Conservation (phyloP, 2,113 vertebrate genomes). For the Elgaria multicarinata region DNA sequence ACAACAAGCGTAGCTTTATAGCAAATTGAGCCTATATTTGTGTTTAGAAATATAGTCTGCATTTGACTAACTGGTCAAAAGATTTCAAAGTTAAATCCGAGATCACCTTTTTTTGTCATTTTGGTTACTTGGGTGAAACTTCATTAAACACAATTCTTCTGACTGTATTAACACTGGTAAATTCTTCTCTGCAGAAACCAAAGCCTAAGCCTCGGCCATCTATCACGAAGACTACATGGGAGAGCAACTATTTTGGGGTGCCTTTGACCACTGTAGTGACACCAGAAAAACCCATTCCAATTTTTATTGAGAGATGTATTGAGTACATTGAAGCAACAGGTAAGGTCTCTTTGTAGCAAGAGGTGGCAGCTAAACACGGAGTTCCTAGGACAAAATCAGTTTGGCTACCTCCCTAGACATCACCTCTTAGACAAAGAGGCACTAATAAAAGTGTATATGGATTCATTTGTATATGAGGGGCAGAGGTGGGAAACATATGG, state of each 20-base stretch:
- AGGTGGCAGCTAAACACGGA: background rate
- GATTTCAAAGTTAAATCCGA: background rate
- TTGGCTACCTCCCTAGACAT: background rate
- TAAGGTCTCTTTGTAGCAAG: slow-evolving; percentile 61
- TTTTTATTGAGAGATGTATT: slow-evolving; percentile 95
- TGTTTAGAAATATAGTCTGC: background rate
- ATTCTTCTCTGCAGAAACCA: slow-evolving; percentile 81
- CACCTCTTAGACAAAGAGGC: background rate
- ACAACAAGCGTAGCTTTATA: background rate
- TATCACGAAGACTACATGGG: slow-evolving; percentile 88
- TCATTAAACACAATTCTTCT: background rate
- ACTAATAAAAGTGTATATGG: background rate
- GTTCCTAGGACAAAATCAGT: background rate
- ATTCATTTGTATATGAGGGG: background rate
- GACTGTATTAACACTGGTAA: background rate
- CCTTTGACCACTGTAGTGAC: slow-evolving; percentile 86
- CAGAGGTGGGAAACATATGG: background rate
- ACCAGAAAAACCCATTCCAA: slow-evolving; percentile 87
- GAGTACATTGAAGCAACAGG: slow-evolving; percentile 94
- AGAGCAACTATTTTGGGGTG: slow-evolving; percentile 94
- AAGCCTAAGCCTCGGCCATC: slow-evolving; percentile 89
- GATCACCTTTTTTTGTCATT: background rate
- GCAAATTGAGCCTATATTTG: background rate
- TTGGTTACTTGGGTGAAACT: background rate
- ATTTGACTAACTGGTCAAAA: background rate